These are phyloP conservation scores for Solen grandis DNA, from an alignment of 1,140 invertebrate genomes.

Conservation along the genomic window DNA sequence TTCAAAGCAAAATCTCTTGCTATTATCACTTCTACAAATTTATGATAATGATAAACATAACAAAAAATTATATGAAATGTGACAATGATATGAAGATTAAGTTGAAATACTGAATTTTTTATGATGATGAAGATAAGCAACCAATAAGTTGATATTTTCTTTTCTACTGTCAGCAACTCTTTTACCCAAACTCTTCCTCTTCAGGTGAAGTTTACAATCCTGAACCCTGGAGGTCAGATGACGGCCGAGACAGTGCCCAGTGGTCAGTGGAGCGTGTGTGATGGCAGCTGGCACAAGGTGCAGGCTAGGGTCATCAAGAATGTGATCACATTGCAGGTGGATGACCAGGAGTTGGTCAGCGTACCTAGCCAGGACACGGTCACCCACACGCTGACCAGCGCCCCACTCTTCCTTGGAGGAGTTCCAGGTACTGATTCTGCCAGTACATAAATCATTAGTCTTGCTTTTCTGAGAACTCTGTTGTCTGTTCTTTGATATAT, in stretches of 20 bases:
- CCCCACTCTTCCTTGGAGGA: constrained; percentile 91
- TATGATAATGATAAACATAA: not conserved
- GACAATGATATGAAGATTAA: not conserved
- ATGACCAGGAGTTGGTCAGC: constrained; percentile 83
- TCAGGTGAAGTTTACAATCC: constrained; percentile 81
- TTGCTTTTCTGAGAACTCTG: not conserved
- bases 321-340: constrained; percentile 87
- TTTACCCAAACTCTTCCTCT: constrained; percentile 1
- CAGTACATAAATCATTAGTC: not conserved
- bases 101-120: not conserved
- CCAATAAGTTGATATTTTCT: constrained; percentile 4
- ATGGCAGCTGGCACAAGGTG: constrained; percentile 94
- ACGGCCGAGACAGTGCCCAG: constrained; percentile 86
- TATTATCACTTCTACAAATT: not conserved
- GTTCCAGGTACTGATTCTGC: constrained; percentile 86
- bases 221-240: constrained; percentile 81
- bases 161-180: constrained; percentile 8
- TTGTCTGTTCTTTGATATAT: not conserved
- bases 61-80: not conserved
- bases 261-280: constrained; percentile 86
- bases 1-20: not conserved
- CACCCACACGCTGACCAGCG: constrained; percentile 81
- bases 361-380: constrained; percentile 77
- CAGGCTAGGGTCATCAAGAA: constrained; percentile 85
- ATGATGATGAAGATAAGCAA: not conserved